phyloP scores from a whole-genome alignment of 1,140 invertebrate genomes.

The Tribolium madens region DNA sequence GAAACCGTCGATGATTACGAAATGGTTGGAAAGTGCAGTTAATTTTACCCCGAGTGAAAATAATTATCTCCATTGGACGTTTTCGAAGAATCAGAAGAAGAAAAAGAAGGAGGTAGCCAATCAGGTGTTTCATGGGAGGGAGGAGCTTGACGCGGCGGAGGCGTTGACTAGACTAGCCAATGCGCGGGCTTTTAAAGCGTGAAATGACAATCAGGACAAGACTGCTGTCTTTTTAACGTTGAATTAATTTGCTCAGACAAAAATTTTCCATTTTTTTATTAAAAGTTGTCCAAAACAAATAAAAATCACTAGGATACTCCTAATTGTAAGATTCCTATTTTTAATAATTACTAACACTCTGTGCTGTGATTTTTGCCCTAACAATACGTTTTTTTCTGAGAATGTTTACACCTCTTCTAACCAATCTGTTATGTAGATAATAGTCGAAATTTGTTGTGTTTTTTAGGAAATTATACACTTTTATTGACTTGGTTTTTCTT shows the following conservation, averaged over 20 bases:
- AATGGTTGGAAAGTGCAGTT: slow-evolving; percentile 78
- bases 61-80: slow-evolving; percentile 74
- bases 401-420: slow-evolving; percentile 28
- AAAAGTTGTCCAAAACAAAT: not conserved
- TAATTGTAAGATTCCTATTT: slow-evolving; percentile 23
- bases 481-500: slow-evolving; percentile 13
- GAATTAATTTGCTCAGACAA: not conserved
- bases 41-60: slow-evolving; percentile 75
- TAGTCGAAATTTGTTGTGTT: slow-evolving; percentile 26
- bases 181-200: slow-evolving; percentile 47
- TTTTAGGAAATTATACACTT: slow-evolving; percentile 27
- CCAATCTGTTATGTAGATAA: slow-evolving; percentile 12
- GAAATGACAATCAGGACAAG: not conserved
- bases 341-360: slow-evolving; percentile 5
- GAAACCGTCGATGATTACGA: slow-evolving; percentile 71
- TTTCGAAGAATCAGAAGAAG: slow-evolving; percentile 55
- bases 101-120: slow-evolving; percentile 46
- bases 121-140: slow-evolving; percentile 68
- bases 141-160: slow-evolving; percentile 79
- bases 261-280: not conserved
- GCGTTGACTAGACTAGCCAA: slow-evolving; percentile 72
- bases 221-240: not conserved
- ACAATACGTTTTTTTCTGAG: slow-evolving; percentile 24
- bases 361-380: slow-evolving; percentile 24
- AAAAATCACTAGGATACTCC: too few relatives aligned